These are phyloP conservation scores for Gobius niger DNA, from an alignment of 2,113 vertebrate species.

Conservation along the genomic window DNA sequence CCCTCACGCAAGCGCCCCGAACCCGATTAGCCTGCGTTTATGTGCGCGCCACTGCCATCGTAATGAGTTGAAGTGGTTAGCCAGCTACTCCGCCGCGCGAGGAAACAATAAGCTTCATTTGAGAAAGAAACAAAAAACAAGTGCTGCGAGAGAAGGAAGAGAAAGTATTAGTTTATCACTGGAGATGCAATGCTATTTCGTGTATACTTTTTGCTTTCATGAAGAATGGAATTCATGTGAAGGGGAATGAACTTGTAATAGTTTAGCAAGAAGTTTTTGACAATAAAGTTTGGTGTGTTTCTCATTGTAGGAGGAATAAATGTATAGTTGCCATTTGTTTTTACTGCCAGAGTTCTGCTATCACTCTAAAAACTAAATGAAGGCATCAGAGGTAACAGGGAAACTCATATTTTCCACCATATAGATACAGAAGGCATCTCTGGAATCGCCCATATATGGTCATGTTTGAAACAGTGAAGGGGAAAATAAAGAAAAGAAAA, in stretches of 20 bases:
- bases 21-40: conserved; percentile 65
- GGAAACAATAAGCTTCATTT: conserved; percentile 52
- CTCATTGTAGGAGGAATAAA: background rate
- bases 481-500: no score
- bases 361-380: no score
- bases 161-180: conserved; percentile 39
- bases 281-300: background rate
- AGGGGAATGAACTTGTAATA: background rate
- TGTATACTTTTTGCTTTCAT: background rate
- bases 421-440: no score
- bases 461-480: no score
- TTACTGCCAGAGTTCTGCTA: no score
- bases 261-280: background rate
- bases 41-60: conserved; percentile 25
- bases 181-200: conserved; percentile 41
- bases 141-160: conserved; percentile 21
- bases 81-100: conserved; percentile 15
- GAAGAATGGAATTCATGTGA: background rate
- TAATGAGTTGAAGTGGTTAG: conserved; percentile 54
- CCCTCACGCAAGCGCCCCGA: conserved; percentile 13
- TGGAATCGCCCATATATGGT: no score
- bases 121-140: conserved; percentile 12
- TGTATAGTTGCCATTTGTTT: no score
- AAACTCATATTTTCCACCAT: no score
- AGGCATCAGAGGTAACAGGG: no score